phyloP scores from a whole-genome alignment of 2,888 invertebrate species.

The Rotaria sp. region DNA sequence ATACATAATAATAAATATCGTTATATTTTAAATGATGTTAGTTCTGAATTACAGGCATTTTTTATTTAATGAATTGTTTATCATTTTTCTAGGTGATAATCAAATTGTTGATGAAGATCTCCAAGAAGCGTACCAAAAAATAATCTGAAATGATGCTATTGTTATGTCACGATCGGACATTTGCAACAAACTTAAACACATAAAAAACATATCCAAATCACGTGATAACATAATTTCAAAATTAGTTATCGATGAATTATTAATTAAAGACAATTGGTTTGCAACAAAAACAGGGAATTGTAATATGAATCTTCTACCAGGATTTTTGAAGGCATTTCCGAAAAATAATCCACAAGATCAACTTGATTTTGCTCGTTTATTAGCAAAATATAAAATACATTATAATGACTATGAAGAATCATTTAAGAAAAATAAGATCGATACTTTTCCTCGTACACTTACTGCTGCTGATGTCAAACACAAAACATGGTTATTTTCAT shows the following conservation, averaged over 20 bases:
- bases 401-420: constrained; percentile 6
- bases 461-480: not conserved
- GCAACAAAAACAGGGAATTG: not conserved
- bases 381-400: constrained; percentile 6
- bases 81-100: not conserved
- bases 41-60: not conserved
- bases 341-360: not conserved
- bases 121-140: not conserved
- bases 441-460: constrained; percentile 6
- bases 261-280: not conserved
- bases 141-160: not conserved
- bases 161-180: not conserved
- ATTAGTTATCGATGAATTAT: not conserved
- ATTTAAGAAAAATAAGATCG: not conserved
- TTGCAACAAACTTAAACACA: constrained; percentile 6
- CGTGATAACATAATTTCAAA: not conserved
- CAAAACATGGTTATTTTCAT: not conserved
- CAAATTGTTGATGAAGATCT: not conserved
- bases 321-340: not conserved
- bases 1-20: not conserved
- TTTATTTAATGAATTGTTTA: not conserved
- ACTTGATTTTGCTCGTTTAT: not conserved
- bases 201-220: not conserved
- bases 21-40: not conserved
- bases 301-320: not conserved